These are phyloP conservation scores for Alethe diademata DNA, from an alignment of 2,113 vertebrate species.

Conservation along the genomic window DNA sequence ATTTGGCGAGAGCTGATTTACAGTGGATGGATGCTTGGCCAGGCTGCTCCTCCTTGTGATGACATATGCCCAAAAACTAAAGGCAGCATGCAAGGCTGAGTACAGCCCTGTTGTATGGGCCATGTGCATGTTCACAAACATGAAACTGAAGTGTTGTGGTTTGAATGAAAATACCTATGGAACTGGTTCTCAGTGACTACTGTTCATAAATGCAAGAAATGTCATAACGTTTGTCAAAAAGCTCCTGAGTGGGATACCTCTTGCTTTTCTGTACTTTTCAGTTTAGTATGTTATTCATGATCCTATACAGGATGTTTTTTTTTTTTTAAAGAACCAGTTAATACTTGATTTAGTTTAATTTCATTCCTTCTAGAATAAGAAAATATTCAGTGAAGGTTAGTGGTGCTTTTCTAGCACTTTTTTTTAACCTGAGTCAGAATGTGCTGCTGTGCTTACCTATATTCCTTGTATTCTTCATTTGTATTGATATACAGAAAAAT, in stretches of 20 bases:
- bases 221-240: not conserved
- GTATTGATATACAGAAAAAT: not conserved
- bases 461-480: not conserved
- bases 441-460: not conserved
- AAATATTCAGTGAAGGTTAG: not conserved
- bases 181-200: not conserved
- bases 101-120: not conserved
- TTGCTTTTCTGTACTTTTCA: not conserved
- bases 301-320: not conserved
- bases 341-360: not conserved
- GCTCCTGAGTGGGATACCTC: not conserved
- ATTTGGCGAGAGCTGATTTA: not conserved
- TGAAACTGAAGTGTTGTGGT: not conserved
- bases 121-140: not conserved
- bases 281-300: not conserved
- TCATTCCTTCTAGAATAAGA: not conserved
- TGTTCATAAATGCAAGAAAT: not conserved
- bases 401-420: not conserved
- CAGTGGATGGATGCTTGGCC: not conserved
- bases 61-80: accelerated
- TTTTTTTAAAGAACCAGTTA: not conserved
- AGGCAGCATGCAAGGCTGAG: not conserved
- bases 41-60: not conserved
- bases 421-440: not conserved
- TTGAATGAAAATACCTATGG: not conserved